Percentiles rank a stretch among this genome's conserved stretches.
Evolutionary conservation across 2,113 vertebrate species (phyloP).

Genomic region (Onychorhynchus coronatus): DNA sequence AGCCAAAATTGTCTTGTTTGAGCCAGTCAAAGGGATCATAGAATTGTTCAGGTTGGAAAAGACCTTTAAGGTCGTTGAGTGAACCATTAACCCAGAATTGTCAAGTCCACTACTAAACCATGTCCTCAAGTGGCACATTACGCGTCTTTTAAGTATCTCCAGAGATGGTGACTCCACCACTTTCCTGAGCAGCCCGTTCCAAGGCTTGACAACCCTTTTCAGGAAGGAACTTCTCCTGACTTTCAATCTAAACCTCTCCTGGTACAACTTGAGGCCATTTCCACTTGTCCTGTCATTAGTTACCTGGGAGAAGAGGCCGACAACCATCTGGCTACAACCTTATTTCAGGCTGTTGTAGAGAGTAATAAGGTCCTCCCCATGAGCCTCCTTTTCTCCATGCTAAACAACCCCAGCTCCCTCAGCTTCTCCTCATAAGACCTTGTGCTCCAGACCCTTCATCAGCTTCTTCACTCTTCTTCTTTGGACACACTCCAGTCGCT

Average conservation of each 20-base stretch:
- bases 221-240: neutral
- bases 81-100: neutral
- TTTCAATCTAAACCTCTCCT: neutral
- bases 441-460: neutral
- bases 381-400: neutral
- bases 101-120: neutral
- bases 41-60: neutral
- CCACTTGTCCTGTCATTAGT: neutral
- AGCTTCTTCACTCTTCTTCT: neutral
- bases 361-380: rapidly evolving
- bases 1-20: neutral
- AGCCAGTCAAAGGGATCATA: neutral
- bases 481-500: neutral
- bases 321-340: rapidly evolving
- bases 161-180: neutral
- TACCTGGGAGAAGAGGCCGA: rapidly evolving
- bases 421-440: neutral
- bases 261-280: no score
- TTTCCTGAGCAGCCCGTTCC: neutral
- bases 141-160: neutral
- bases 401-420: rapidly evolving
- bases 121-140: neutral
- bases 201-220: rapidly evolving
- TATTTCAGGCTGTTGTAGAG: neutral
- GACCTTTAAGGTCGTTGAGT: neutral